These are phyloP conservation scores for Carcharodon carcharias DNA, from an alignment of 2,797 vertebrate genomes.

Conservation along the genomic window DNA sequence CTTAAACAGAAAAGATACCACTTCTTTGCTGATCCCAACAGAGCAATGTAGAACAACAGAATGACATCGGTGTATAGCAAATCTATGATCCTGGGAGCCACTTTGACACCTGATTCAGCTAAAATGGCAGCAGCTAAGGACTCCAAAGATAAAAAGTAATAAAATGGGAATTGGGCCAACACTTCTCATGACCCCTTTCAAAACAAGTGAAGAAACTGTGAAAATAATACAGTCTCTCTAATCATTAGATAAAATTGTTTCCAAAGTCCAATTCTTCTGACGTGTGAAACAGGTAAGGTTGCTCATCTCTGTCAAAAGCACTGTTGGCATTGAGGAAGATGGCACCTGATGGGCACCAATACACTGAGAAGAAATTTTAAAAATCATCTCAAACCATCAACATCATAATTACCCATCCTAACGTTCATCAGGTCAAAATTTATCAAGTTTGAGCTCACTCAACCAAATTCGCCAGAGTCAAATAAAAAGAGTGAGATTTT, in stretches of 20 bases:
- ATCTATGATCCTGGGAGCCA: constrained; percentile 1
- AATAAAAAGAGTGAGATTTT: neutral
- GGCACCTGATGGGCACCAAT: neutral
- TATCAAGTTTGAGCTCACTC: neutral
- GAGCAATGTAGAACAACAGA: neutral
- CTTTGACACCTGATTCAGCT: constrained; percentile 10
- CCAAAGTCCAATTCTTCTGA: constrained; percentile 21
- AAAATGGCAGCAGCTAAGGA: constrained; percentile 7
- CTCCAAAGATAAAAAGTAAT: constrained; percentile 3
- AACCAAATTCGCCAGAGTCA: neutral
- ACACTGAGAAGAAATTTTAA: neutral
- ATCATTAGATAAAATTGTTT: constrained; percentile 30
- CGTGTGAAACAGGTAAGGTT: constrained; percentile 6
- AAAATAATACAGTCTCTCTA: constrained; percentile 13
- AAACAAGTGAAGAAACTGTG: neutral
- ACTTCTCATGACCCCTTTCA: constrained; percentile 11
- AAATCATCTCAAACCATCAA: constrained; percentile 4
- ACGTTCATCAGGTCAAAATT: neutral
- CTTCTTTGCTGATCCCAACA: neutral
- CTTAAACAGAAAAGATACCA: neutral
- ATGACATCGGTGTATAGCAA: neutral
- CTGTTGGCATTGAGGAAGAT: neutral
- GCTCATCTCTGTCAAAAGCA: constrained; percentile 23
- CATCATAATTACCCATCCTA: neutral
- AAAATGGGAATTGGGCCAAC: constrained; percentile 27